Percentiles rank a stretch among this genome's conserved stretches.
These are phyloP conservation scores for Meloidogyne exigua DNA, from an alignment of 1,140 invertebrate genomes.

Conservation along the genomic window DNA sequence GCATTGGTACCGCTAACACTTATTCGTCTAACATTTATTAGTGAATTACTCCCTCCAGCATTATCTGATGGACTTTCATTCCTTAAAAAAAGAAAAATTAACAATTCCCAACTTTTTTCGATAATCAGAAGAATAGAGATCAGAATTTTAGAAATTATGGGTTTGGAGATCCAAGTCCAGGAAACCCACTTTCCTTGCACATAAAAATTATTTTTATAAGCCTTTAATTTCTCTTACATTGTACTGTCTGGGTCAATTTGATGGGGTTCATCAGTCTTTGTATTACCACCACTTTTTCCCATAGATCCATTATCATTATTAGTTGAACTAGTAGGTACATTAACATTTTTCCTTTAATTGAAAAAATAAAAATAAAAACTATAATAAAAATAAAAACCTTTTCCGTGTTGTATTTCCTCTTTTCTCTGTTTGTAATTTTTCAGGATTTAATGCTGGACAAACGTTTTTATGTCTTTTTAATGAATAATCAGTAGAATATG, in stretches of 20 bases:
- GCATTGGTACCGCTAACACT: background rate
- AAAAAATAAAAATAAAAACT: background rate
- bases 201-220: too few species aligned
- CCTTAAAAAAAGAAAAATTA: background rate
- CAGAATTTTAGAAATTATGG: too few species aligned
- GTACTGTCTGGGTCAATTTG: conserved; percentile 21
- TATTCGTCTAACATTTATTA: background rate
- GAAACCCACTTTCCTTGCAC: too few species aligned
- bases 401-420: background rate
- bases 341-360: background rate
- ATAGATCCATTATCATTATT: background rate
- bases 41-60: background rate
- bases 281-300: background rate
- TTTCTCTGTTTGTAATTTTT: background rate
- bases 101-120: background rate
- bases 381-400: background rate
- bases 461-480: conserved; percentile 5
- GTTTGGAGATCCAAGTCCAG: too few species aligned
- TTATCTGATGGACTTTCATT: conserved; percentile 21
- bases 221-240: conserved; percentile 3
- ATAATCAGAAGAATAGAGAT: too few species aligned
- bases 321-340: background rate
- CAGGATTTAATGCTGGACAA: background rate
- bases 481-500: conserved; percentile 16
- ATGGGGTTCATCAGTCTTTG: conserved; percentile 8